Evolutionary conservation across 2,797 vertebrate species (phyloP).

Genomic region (Euthynnus affinis): DNA sequence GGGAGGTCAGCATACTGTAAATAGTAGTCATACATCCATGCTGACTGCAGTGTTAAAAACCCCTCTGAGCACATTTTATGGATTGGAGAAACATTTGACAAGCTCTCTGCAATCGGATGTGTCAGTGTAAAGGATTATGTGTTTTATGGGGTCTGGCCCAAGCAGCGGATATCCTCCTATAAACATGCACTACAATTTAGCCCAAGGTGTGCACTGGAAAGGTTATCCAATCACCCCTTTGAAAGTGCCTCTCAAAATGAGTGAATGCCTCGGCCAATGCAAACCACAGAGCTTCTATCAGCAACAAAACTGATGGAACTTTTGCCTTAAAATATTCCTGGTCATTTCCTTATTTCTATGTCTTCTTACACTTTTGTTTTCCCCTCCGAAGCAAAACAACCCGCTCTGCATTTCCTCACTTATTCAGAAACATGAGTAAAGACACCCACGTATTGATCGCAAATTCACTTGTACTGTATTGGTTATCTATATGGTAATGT

Average conservation of each 20-base stretch:
- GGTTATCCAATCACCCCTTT: constrained; percentile 81
- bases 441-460: constrained; percentile 77
- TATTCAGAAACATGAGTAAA: constrained; percentile 52
- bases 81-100: constrained; percentile 80
- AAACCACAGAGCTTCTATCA: constrained; percentile 27
- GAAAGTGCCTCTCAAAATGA: constrained; percentile 79
- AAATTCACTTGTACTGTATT: constrained; percentile 75
- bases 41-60: constrained; percentile 65
- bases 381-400: constrained; percentile 34
- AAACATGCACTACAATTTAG: constrained; percentile 82
- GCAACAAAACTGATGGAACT: constrained; percentile 34
- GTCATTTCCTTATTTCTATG: constrained; percentile 19
- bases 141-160: constrained; percentile 79
- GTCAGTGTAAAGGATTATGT: constrained; percentile 85
- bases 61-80: constrained; percentile 80
- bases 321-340: constrained; percentile 28
- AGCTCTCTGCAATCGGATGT: constrained; percentile 76
- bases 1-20: constrained; percentile 73
- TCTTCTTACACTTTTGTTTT: constrained; percentile 19
- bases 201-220: constrained; percentile 74
- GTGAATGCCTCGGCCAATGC: constrained; percentile 59
- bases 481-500: constrained; percentile 89
- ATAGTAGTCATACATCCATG: constrained; percentile 74
- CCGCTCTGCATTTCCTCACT: constrained; percentile 39
- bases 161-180: constrained; percentile 76